Base-by-base conservation (phyloP, 2,797 vertebrate species). In the Spheniscus humboldti region DNA sequence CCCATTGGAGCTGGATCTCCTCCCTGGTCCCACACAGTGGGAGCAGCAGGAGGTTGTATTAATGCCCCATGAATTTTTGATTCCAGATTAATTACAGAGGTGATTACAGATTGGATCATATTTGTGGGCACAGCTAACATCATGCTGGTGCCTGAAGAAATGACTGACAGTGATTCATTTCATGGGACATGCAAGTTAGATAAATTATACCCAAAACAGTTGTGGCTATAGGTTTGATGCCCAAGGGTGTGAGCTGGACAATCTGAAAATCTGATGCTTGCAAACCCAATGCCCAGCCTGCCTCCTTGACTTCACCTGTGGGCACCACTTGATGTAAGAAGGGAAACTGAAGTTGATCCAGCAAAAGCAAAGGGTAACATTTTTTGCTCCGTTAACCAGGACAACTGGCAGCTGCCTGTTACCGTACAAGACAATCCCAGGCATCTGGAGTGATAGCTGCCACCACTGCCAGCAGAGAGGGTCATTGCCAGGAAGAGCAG, bases 311-410 rank as follows among this genome's bases (percentile, higher is more conserved):
- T 43, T 62, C 60, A 23, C 23, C 41, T 39, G n/a, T 20, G 22
- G 60, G 27, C 13, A 22, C 1, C 14, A 6, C 18, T 18, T 31
- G 50, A 30, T 41, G 33, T 6, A 7, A 71, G 41, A n/a, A 24
- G 17, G 9, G 25, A 62, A 45, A 7, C 3, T 20, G 18, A 74
- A 76, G 41, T 6, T 30, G 24, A 39, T 16, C 55, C 79, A 66
- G 17, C 20, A 37, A 33, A 62, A 78, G 18, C 55, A 47, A 11
- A 0, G 2, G 13, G 47, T 1, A 6, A 30, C 5, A 0, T 4
- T 16, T 15, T 53, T 43, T 17, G 0, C 37, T 72, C 35, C 1
- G 0, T 39, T 22, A 18, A 13, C 27, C n/a, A 53, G 57, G 31
- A 47, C 18, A 23, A 9, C 25, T 2, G 35, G 19, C 35, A 55